Evolutionary conservation across 2,888 invertebrate genomes (phyloP).

Genomic region (Monoplex corrugatus): DNA sequence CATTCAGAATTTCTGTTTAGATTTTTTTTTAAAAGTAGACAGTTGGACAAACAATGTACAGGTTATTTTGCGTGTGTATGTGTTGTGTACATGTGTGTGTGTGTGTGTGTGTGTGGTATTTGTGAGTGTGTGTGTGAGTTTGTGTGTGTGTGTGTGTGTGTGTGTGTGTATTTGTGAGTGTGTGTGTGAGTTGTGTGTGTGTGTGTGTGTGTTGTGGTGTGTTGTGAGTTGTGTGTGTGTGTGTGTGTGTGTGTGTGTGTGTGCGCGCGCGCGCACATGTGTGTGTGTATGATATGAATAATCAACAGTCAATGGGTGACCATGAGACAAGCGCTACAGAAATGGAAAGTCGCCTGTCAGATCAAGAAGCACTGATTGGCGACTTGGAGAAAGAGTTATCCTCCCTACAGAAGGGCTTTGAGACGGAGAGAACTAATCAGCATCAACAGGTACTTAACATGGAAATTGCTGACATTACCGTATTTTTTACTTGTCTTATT

Average conservation of each 20-base stretch:
- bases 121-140: background rate
- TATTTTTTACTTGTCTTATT: too few relatives aligned
- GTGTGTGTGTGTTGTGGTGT: background rate
- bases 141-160: background rate
- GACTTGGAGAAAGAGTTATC: slow-evolving; percentile 73
- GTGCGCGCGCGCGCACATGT: too few relatives aligned
- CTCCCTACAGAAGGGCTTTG: slow-evolving; percentile 32
- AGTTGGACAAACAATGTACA: too few relatives aligned
- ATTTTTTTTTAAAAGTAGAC: too few relatives aligned
- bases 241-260: background rate
- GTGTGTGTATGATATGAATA: background rate
- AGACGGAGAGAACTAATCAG: slow-evolving; percentile 52
- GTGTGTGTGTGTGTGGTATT: background rate
- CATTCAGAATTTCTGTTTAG: too few relatives aligned
- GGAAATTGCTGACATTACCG: too few relatives aligned
- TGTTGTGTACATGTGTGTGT: background rate
- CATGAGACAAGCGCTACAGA: slow-evolving; percentile 65
- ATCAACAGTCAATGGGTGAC: slow-evolving; percentile 40
- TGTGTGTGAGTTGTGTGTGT: background rate
- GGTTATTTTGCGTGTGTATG: slow-evolving; percentile 14
- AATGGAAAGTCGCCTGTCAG: slow-evolving; percentile 71
- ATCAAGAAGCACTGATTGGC: slow-evolving; percentile 76
- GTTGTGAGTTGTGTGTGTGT: background rate
- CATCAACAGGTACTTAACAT: slow-evolving; percentile 60
- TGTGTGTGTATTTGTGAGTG: background rate